Percentiles rank a stretch among this genome's conserved stretches.
Evolutionary conservation across 2,797 vertebrate genomes (phyloP).

Genomic region (Neomorphus geoffroyi): DNA sequence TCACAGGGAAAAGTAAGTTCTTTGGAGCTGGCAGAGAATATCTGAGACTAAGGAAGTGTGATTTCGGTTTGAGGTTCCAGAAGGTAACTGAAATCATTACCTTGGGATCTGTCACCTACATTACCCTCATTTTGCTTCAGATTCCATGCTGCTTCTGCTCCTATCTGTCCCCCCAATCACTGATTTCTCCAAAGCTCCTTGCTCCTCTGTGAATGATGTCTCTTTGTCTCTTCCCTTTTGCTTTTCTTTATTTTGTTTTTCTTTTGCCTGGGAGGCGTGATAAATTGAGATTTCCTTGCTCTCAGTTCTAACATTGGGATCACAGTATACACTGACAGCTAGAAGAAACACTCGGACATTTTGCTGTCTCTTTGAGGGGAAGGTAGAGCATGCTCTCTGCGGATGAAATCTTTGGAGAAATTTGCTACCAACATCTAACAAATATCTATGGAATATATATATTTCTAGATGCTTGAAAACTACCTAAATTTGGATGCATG

Average conservation of each 20-base stretch:
- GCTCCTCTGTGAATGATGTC: background rate
- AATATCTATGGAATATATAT: background rate
- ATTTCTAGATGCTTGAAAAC: background rate
- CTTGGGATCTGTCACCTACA: background rate
- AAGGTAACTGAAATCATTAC: background rate
- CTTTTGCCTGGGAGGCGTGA: background rate
- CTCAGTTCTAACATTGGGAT: background rate
- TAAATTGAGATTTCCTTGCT: background rate
- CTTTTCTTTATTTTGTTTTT: too few species aligned
- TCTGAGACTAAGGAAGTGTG: background rate
- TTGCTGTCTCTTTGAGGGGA: background rate
- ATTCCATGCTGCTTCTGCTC: background rate
- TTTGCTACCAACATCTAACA: background rate
- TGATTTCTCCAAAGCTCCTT: background rate
- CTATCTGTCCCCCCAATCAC: background rate
- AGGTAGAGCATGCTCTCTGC: background rate
- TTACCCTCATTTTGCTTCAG: background rate
- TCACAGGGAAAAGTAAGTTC: background rate
- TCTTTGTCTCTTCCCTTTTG: background rate
- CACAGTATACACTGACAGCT: background rate
- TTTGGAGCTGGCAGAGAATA: background rate
- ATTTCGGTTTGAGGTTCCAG: background rate
- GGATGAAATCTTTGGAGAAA: background rate
- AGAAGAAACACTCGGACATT: background rate
- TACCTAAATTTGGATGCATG: background rate